phyloP scores from a whole-genome alignment of 2,797 vertebrate genomes.

The Glyptemys insculpta region DNA sequence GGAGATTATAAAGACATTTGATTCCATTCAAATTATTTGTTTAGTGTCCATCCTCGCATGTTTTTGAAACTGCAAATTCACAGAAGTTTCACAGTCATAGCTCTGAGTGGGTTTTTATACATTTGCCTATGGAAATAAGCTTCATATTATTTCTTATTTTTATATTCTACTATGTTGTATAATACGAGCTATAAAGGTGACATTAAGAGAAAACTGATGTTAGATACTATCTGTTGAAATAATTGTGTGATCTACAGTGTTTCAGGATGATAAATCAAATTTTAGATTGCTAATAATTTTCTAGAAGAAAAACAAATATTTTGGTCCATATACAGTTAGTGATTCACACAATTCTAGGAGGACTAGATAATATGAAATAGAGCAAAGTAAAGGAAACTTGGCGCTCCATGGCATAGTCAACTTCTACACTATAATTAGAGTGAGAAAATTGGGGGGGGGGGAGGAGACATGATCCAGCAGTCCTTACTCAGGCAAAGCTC shows the following conservation, averaged over 20 bases:
- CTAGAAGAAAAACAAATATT: not conserved
- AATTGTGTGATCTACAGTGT: not conserved
- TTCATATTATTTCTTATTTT: not conserved
- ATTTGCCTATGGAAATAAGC: not conserved
- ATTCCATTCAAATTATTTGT: not conserved
- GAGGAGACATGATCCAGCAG: too few relatives aligned
- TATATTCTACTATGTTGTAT: not conserved
- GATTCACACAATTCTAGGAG: too few relatives aligned
- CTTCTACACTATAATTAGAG: too few relatives aligned
- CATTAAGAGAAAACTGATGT: not conserved
- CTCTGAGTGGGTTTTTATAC: not conserved
- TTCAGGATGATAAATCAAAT: not conserved
- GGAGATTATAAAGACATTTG: not conserved
- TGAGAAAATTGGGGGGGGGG: not conserved
- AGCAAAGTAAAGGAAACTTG: not conserved
- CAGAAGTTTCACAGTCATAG: not conserved
- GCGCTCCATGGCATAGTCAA: too few relatives aligned
- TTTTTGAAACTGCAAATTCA: not conserved
- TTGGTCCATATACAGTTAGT: too few relatives aligned
- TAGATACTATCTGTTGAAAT: not conserved
- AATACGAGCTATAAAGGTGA: not conserved
- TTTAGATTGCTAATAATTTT: not conserved
- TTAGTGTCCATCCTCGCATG: fast-evolving
- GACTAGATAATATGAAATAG: not conserved
- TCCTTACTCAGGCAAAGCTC: not conserved